Conservation (phyloP, 2,888 invertebrate species). For the Adelognathus sp. region DNA sequence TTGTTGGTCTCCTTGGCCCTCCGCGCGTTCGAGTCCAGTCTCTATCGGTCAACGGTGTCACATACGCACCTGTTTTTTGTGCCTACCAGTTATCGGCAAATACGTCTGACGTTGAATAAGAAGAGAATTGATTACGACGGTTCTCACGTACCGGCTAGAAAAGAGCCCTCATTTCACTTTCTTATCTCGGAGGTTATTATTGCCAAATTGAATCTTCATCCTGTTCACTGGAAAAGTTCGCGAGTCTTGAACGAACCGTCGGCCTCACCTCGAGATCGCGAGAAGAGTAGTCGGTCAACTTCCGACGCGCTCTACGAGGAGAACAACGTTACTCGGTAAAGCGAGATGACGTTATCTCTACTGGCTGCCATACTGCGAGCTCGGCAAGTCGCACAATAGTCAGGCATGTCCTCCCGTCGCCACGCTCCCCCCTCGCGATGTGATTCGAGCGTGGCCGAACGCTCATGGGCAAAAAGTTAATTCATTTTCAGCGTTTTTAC, state of each 20-base stretch:
- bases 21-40: conserved; percentile 46
- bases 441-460: conserved; percentile 68
- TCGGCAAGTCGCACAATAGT: conserved; percentile 64
- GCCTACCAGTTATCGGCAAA: conserved; percentile 2
- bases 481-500: conserved; percentile 78
- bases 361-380: conserved; percentile 56
- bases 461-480: conserved; percentile 75
- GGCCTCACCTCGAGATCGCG: conserved; percentile 23
- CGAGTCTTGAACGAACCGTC: background rate
- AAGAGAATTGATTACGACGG: background rate
- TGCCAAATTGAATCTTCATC: background rate
- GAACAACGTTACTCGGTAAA: conserved; percentile 2
- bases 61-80: conserved; percentile 32
- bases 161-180: background rate
- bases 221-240: background rate
- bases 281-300: conserved; percentile 22
- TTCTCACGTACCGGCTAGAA: background rate
- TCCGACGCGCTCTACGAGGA: conserved; percentile 13
- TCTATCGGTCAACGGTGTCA: conserved; percentile 39
- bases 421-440: conserved; percentile 64
- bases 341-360: conserved; percentile 1
- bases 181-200: background rate
- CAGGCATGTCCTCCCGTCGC: conserved; percentile 3
- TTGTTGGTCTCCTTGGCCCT: conserved; percentile 71
- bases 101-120: conserved; percentile 4